Evolutionary conservation across 2,113 vertebrate genomes (phyloP), one percentile per base, ranked within the genome.

Genomic region (Clarias gariepinus): DNA sequence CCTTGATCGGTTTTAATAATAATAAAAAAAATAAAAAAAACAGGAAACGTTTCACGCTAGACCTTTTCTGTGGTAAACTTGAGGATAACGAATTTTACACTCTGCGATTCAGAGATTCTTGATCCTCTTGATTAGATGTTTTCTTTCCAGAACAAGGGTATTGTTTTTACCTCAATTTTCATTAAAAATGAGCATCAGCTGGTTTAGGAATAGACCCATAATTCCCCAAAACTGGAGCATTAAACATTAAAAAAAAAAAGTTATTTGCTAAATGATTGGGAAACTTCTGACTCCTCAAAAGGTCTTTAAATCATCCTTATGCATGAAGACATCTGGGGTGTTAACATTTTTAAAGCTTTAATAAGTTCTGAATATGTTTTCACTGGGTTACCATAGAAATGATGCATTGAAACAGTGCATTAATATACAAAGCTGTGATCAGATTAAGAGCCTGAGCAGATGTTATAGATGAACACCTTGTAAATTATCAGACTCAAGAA

Each of bases 11-110:
- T 30, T 81, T 83, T 76, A 86, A 83, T 82, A 87, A n/a, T n/a
- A n/a, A n/a, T n/a, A n/a, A n/a, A n/a, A n/a, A n/a, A n/a, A n/a
- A n/a, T n/a, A n/a, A n/a, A 33, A 47, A 87, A 11, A 52, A 19
- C 6, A 58, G 79, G 71, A 87, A 88, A 87, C 64, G 83, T 82
- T 53, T 71, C 79, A 85, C 33, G 36, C 74, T 63, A 85, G 87
- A 83, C 83, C 78, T 61, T 74, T 87, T 41, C 80, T 53, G 58
- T 7, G n/a, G 33, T 83, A 81, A 83, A 61, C 74, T 58, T 19
- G 58, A 87, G 79, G 57, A 83, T 47, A 57, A 36, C 30, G 18
- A 84, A 83, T 87, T 87, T 90, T 77, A 85, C 76, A 85, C 53
- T 57, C 66, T 81, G n/a, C 3, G 69, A 87, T 82, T 66, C 77